These are phyloP conservation scores for Enteromius fasciolatus DNA, from an alignment of 2,797 vertebrate genomes.

Conservation along the genomic window DNA sequence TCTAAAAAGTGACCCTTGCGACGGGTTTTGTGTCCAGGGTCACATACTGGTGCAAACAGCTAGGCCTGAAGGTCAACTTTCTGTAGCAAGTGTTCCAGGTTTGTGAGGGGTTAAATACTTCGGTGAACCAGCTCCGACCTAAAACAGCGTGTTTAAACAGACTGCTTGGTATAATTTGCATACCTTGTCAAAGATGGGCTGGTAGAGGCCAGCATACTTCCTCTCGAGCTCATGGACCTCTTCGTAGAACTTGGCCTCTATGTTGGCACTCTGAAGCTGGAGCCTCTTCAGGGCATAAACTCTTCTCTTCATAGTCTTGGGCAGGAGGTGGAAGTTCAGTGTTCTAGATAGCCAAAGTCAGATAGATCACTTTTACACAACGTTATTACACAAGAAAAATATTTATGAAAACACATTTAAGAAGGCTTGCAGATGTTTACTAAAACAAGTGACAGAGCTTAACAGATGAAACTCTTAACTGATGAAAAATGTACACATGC, in stretches of 20 bases:
- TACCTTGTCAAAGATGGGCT: constrained; percentile 96
- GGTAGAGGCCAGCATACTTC: constrained; percentile 93
- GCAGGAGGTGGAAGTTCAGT: constrained; percentile 82
- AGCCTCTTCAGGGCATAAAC: constrained; percentile 94
- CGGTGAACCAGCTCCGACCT: background rate
- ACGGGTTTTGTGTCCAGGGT: background rate
- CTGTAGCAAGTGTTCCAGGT: background rate
- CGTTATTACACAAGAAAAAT: background rate
- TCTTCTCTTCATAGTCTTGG: constrained; percentile 93
- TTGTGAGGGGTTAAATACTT: background rate
- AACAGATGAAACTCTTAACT: background rate
- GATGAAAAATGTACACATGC: background rate
- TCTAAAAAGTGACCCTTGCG: background rate
- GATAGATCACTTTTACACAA: background rate
- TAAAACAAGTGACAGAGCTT: background rate
- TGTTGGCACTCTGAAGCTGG: constrained; percentile 92
- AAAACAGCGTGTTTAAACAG: constrained; percentile 26
- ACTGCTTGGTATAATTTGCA: background rate
- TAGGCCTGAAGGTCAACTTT: constrained; percentile 38
- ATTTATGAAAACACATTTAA: background rate
- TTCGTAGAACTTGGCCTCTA: constrained; percentile 97
- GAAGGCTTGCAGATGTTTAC: background rate
- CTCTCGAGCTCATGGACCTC: constrained; percentile 96
- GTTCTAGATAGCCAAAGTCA: constrained; percentile 36
- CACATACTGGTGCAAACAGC: constrained; percentile 57